Base-by-base conservation (phyloP, 2,888 invertebrate genomes). In the Agrilus mali region DNA sequence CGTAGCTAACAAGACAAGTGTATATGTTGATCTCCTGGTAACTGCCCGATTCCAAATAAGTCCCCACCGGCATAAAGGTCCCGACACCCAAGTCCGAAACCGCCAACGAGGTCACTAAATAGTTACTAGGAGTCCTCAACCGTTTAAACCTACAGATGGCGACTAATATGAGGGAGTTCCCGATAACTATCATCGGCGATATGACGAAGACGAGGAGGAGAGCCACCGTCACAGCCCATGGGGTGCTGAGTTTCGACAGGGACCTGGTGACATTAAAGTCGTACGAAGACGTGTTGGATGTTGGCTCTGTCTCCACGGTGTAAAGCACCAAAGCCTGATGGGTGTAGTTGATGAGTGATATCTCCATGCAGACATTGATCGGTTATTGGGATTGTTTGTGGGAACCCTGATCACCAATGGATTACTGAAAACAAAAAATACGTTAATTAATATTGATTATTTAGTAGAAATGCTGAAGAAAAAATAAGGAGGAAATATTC, bases 61-160 rank as follows among this genome's bases (percentile, higher is more conserved):
- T 70, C 13, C 74, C 74, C 35, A 75, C 67, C 0, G 78, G 78
- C 61, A 77, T 70, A 54, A 74, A 72, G 54, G 77, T 63, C 0
- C 75, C 70, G 33, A 75, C 71, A 36, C 75, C 73, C 32, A 78
- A 65, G 57, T 78, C 79, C 10, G 75, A 74, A 33, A 73, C 66
- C 3, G 78, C 77, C 43, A 79, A 60, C 1, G 77, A 76, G 50
- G 73, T 71, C 42, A 78, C 66, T 41, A 78, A 65, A 53, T 72
- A 75, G 59, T 78, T 78, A 42, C 77, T 76, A 4, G 78, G 77
- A 15, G 76, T 76, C 49, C 77, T 65, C 36, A 78, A 65, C 41
- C 77, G 65, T 56, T 76, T 76, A 64, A 73, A 78, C 33, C 73
- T 67, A 55, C 72, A 71, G 60, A 78, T 74, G 2, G 77, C 73